phyloP scores from a whole-genome alignment of 1,140 invertebrate species.

The Scaptodrosophila lebanonensis region DNA sequence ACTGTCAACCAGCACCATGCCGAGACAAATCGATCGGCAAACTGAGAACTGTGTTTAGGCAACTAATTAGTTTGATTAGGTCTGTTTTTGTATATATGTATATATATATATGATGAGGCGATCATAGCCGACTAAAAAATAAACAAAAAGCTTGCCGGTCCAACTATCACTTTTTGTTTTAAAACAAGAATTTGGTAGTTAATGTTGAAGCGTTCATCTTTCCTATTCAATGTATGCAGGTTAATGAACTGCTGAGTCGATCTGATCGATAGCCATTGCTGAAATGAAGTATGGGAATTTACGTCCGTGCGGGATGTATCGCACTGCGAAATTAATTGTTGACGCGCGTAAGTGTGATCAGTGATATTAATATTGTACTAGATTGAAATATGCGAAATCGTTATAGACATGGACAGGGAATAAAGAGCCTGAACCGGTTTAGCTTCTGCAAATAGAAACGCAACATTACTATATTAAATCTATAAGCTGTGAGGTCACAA shows the following conservation, averaged over 20 bases:
- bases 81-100: constrained; percentile 25
- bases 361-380: too few species aligned
- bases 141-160: constrained; percentile 23
- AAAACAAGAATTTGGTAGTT: neutral
- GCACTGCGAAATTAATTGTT: constrained; percentile 4
- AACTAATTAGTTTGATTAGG: constrained; percentile 53
- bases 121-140: constrained; percentile 9
- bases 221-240: constrained; percentile 46
- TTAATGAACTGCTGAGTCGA: constrained; percentile 56
- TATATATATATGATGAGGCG: constrained; percentile 22
- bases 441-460: too few species aligned
- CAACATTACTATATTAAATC: constrained; percentile 53
- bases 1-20: too few species aligned
- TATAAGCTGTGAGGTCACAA: constrained; percentile 22
- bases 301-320: constrained; percentile 41
- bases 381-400: too few species aligned
- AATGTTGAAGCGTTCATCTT: constrained; percentile 28
- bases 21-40: constrained; percentile 23
- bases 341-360: too few species aligned
- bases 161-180: constrained; percentile 63
- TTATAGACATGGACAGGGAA: too few species aligned
- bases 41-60: constrained; percentile 33
- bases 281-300: constrained; percentile 45
- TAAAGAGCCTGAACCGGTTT: too few species aligned
- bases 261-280: constrained; percentile 50